Base-by-base conservation (phyloP, 1,140 invertebrate species). In the Drosophila grimshawi region DNA sequence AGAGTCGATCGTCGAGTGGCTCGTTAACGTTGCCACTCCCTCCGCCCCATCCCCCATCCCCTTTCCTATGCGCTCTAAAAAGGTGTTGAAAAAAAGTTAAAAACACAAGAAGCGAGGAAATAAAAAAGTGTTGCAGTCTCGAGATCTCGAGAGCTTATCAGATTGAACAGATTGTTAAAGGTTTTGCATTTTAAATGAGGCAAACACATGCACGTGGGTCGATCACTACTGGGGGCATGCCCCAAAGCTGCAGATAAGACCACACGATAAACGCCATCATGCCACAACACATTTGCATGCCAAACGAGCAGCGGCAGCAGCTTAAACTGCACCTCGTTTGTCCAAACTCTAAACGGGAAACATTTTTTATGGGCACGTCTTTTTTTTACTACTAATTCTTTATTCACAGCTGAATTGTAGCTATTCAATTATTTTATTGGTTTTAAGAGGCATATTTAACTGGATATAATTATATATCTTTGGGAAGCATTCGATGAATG, bases 121-220 rank as follows among this genome's bases (percentile, higher is more conserved):
- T 59, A 19, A 19, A 67, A 39, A 77, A 60, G 51, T 71, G 60
- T 60, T 56, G 43, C 32, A 77, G 57, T 57, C 68, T 74, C 76
- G 68, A 85, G 77, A 81, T 19, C 19, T 19, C 19, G 19, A 43
- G 39, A 61, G 76, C 76, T 83, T 83, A 83, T 83, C 81, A 60
- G 64, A 19, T 37, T 32, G 62, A 37, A 66, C 46, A 70, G 72
- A 75, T 75, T 61, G 51, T 70, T 29, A 37, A 59, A 53, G 66
- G 82, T 81, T 86, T 86, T 86, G 82, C 82, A 86, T 86, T 76
- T 70, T 60, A 86, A 86, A 86, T 86, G 75, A 86, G 81, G 51
- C 43, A 39, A 57, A 5, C 5, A 49, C 7, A 45, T 19, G 3
- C 41, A 51, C 55, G 63, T 73, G 51, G 63, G 27, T 7, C 27